Conservation (phyloP, 2,797 vertebrate species). For the Pangasius sanitwongsei region DNA sequence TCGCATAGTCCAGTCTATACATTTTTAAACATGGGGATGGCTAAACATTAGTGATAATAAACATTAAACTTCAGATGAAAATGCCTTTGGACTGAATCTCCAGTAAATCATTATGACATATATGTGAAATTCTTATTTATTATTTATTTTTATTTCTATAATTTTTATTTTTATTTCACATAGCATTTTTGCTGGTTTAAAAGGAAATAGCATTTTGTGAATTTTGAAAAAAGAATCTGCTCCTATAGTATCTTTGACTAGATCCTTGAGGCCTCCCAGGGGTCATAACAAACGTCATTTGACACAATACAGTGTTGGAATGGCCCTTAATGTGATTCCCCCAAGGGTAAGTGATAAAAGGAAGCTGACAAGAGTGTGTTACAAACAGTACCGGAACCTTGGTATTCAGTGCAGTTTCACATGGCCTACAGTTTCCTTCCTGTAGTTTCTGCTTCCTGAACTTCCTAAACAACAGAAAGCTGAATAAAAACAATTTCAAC, state of each 20-base stretch:
- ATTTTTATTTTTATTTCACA: not conserved
- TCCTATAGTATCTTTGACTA: too few relatives aligned
- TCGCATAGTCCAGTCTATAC: not conserved
- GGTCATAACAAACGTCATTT: slow-evolving; percentile 14
- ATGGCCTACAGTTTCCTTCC: not conserved
- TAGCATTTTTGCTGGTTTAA: not conserved
- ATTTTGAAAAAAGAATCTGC: not conserved
- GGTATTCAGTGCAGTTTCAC: not conserved
- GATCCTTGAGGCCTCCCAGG: not conserved
- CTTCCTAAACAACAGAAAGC: not conserved
- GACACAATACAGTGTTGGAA: not conserved
- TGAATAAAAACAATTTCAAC: not conserved
- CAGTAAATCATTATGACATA: not conserved
- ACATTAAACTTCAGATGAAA: not conserved
- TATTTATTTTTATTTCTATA: not conserved
- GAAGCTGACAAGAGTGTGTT: slow-evolving; percentile 13
- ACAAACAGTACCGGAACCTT: not conserved
- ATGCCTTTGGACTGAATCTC: not conserved
- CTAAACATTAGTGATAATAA: not conserved
- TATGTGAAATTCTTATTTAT: not conserved
- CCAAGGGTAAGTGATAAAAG: not conserved
- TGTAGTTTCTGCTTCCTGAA: not conserved
- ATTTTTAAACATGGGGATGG: not conserved
- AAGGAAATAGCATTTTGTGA: not conserved
- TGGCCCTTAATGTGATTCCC: slow-evolving; percentile 8